Conservation (phyloP, 2,113 vertebrate genomes). For the Tyrannus savana region DNA sequence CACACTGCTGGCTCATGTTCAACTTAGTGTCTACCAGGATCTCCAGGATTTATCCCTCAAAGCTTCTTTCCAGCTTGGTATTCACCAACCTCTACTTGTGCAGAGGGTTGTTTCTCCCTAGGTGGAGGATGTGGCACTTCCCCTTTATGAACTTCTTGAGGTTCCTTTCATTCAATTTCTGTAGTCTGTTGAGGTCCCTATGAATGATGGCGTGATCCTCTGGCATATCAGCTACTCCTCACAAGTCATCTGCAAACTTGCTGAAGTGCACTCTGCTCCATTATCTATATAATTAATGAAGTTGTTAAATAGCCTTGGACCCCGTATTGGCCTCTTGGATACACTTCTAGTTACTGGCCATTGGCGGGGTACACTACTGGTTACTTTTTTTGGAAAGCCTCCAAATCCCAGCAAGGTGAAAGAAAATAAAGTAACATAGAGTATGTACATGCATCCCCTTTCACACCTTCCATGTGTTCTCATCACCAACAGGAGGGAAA, state of each 20-base stretch:
- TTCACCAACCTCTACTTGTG: not conserved
- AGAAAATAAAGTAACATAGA: not conserved
- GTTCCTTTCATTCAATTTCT: not conserved
- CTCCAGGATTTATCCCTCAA: not conserved
- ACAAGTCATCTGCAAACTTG: not conserved
- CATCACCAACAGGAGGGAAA: not conserved
- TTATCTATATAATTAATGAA: not conserved
- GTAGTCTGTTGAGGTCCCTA: not conserved
- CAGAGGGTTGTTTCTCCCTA: not conserved
- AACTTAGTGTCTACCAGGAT: not conserved
- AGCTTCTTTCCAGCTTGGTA: not conserved
- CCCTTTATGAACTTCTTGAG: not conserved
- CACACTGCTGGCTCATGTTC: not conserved
- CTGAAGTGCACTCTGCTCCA: not conserved
- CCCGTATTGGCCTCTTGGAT: not conserved
- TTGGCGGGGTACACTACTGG: not conserved
- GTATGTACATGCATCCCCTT: not conserved
- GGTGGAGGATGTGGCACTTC: not conserved
- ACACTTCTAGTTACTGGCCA: not conserved
- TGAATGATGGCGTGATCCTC: not conserved
- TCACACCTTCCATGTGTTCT: not conserved
- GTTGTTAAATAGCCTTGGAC: not conserved
- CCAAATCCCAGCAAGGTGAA: not conserved
- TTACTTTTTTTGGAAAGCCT: not conserved
- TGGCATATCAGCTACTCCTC: not conserved